Evolutionary conservation across 2,888 invertebrate species (phyloP).

Genomic region (Scelioninae gen. 1): DNA sequence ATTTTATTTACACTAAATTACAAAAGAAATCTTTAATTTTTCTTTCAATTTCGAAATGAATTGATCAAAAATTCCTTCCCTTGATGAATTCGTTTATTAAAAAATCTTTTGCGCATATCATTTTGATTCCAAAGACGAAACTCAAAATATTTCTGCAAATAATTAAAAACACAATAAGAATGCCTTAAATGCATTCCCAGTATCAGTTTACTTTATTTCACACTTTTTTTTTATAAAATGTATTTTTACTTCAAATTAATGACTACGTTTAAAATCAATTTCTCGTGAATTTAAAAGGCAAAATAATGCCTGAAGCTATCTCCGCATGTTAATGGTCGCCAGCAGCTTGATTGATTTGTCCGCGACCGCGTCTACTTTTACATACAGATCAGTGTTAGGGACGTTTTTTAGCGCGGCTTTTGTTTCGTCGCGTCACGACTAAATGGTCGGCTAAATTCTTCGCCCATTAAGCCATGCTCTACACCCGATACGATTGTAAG

Average conservation of each 20-base stretch:
- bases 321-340: conserved; percentile 4
- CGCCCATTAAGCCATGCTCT: conserved; percentile 16
- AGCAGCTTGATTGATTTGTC: conserved; percentile 21
- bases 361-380: conserved; percentile 6
- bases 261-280: not conserved
- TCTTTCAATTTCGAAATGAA: too few relatives aligned
- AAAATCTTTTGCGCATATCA: too few relatives aligned
- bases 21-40: too few relatives aligned
- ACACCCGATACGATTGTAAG: conserved; percentile 43
- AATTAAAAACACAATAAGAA: too few relatives aligned
- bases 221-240: too few relatives aligned
- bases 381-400: conserved; percentile 17
- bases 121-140: too few relatives aligned
- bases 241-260: not conserved
- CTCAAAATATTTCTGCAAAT: too few relatives aligned
- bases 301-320: not conserved
- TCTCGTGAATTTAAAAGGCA: not conserved
- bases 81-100: too few relatives aligned
- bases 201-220: too few relatives aligned
- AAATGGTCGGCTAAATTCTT: conserved; percentile 40
- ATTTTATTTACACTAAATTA: too few relatives aligned
- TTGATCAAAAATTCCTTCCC: too few relatives aligned
- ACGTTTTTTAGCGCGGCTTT: conserved; percentile 15
- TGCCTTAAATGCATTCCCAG: too few relatives aligned
- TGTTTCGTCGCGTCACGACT: conserved; percentile 33